These are phyloP conservation scores for Germaria angustata DNA, from an alignment of 2,888 invertebrate species.

Conservation along the genomic window DNA sequence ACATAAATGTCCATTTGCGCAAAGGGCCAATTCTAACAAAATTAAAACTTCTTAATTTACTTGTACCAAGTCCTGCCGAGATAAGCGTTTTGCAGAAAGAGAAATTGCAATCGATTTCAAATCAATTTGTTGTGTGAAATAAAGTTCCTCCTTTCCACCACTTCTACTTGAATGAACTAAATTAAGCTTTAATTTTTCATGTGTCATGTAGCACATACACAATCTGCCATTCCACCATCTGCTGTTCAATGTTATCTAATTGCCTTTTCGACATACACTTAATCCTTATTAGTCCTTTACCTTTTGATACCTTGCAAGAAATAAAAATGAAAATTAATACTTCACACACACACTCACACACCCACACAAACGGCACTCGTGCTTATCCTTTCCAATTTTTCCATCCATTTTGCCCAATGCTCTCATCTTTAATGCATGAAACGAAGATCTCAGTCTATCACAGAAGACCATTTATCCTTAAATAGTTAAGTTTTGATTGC, in stretches of 20 bases:
- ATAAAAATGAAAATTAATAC: constrained; percentile 9
- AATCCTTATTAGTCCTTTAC: constrained; percentile 76
- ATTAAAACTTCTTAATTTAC: constrained; percentile 12
- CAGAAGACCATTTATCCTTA: constrained; percentile 54
- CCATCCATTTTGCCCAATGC: not conserved
- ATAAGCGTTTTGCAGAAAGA: constrained; percentile 69
- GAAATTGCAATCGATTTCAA: constrained; percentile 67
- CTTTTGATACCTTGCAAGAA: constrained; percentile 58
- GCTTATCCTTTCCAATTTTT: constrained; percentile 61
- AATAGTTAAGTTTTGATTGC: constrained; percentile 61
- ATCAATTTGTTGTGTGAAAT: constrained; percentile 65
- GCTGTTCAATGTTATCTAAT: constrained; percentile 72
- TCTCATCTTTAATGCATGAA: constrained; percentile 36
- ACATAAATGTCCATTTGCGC: no score
- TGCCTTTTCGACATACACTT: constrained; percentile 79
- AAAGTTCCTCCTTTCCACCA: not conserved
- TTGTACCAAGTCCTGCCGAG: constrained; percentile 25
- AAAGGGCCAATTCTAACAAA: no score
- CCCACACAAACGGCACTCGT: constrained; percentile 52
- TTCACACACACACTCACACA: no score
- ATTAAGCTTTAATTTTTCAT: constrained; percentile 69
- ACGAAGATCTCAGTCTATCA: constrained; percentile 19
- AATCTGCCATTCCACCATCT: constrained; percentile 30
- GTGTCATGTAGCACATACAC: constrained; percentile 16
- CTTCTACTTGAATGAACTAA: constrained; percentile 35